phyloP scores from a whole-genome alignment of 1,140 invertebrate genomes.

The Cotesia chilonis region DNA sequence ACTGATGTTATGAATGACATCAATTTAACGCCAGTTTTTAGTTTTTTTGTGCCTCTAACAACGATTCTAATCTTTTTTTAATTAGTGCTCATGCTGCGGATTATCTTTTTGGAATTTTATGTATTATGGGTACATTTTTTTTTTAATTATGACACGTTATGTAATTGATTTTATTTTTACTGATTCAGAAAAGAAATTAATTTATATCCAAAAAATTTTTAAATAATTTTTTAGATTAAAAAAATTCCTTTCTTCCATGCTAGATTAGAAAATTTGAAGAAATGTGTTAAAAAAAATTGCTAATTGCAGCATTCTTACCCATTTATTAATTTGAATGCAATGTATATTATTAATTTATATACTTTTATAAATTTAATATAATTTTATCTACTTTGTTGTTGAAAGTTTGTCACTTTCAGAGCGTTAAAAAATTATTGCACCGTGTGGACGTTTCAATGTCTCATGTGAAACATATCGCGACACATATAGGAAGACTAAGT shows the following conservation, averaged over 20 bases:
- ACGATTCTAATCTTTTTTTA: neutral
- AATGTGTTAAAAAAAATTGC: too few species aligned
- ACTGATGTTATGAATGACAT: neutral
- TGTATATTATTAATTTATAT: neutral
- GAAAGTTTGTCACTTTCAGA: slow-evolving; percentile 2
- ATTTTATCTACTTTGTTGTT: neutral
- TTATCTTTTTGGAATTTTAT: neutral
- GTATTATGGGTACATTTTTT: too few species aligned
- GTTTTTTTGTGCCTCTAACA: neutral
- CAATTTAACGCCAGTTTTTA: neutral
- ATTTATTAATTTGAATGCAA: too few species aligned
- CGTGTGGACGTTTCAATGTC: slow-evolving; percentile 26
- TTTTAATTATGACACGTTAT: too few species aligned
- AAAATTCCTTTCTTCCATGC: too few species aligned
- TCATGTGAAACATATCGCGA: slow-evolving; percentile 30
- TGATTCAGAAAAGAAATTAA: too few species aligned
- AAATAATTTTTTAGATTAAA: too few species aligned
- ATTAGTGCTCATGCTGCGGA: neutral
- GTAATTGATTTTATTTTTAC: too few species aligned
- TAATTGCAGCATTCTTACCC: too few species aligned
- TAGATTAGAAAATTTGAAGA: too few species aligned
- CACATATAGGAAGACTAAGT: slow-evolving; percentile 7
- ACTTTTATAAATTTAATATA: neutral
- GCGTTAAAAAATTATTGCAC: neutral
- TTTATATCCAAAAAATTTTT: too few species aligned